Percentiles rank a stretch among this genome's conserved stretches.
Conservation (phyloP, 2,113 vertebrate species). For the Ranitomeya imitator region DNA sequence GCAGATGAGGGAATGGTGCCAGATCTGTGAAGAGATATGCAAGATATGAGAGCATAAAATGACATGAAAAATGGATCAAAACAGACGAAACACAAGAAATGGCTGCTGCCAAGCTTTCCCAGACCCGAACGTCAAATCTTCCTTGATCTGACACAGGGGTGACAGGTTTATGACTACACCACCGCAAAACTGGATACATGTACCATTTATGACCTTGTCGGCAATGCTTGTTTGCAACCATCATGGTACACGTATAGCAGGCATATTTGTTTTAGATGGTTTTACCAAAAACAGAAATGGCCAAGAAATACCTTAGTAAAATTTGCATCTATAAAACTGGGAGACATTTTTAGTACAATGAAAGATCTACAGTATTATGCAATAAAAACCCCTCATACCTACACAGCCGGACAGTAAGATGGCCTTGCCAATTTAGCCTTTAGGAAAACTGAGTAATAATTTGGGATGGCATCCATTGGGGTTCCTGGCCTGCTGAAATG, state of each 20-base stretch:
- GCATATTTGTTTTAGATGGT: neutral
- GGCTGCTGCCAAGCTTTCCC: neutral
- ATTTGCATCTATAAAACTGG: neutral
- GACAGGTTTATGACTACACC: neutral
- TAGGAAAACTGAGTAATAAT: neutral
- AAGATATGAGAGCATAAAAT: neutral
- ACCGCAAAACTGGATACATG: neutral
- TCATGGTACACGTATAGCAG: neutral
- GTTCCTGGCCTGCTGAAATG: neutral
- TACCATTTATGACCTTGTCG: neutral
- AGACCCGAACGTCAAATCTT: neutral
- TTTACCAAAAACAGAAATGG: neutral
- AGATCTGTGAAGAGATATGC: neutral
- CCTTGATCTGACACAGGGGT: neutral
- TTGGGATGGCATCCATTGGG: neutral
- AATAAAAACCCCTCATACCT: neutral
- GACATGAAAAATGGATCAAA: neutral
- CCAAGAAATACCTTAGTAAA: neutral
- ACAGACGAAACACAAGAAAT: neutral
- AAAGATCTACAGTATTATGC: neutral
- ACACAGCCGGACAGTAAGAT: neutral
- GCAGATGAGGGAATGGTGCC: constrained; percentile 3
- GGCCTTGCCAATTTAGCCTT: neutral
- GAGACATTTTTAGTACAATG: neutral
- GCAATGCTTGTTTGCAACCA: neutral